Percentiles rank a stretch among this genome's conserved stretches.
Conservation (phyloP, 1,140 invertebrate genomes). For the Anastatus disparis region DNA sequence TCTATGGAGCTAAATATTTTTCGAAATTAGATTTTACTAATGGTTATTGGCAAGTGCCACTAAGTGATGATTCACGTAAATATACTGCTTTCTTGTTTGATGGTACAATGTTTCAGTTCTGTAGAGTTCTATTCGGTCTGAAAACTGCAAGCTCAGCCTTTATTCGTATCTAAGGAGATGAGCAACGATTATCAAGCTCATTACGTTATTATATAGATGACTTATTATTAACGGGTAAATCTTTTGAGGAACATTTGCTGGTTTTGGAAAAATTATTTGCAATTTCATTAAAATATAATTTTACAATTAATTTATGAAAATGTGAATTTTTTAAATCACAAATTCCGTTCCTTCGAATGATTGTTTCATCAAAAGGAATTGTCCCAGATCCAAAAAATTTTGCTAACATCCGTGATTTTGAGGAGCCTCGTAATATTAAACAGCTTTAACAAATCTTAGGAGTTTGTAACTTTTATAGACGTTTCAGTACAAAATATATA, state of each 20-base stretch:
- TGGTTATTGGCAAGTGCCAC: no score
- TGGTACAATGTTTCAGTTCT: no score
- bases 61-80: no score
- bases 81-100: no score
- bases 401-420: conserved; percentile 31
- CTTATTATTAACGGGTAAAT: conserved; percentile 28
- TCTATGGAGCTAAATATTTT: neutral
- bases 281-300: conserved; percentile 36
- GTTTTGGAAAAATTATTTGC: conserved; percentile 23
- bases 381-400: no score
- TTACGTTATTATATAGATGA: conserved; percentile 42
- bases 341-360: no score
- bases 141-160: conserved; percentile 53
- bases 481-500: conserved; percentile 39
- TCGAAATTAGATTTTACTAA: no score
- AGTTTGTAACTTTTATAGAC: conserved; percentile 39
- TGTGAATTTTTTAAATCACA: no score
- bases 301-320: no score
- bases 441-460: conserved; percentile 41
- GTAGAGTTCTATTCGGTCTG: conserved; percentile 52
- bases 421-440: no score
- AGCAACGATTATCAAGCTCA: no score
- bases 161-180: conserved; percentile 32
- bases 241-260: conserved; percentile 23
- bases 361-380: no score